phyloP scores from a whole-genome alignment of 37 sponge, comb jelly and placozoan species.

The Cliona cf. orientalis region DNA sequence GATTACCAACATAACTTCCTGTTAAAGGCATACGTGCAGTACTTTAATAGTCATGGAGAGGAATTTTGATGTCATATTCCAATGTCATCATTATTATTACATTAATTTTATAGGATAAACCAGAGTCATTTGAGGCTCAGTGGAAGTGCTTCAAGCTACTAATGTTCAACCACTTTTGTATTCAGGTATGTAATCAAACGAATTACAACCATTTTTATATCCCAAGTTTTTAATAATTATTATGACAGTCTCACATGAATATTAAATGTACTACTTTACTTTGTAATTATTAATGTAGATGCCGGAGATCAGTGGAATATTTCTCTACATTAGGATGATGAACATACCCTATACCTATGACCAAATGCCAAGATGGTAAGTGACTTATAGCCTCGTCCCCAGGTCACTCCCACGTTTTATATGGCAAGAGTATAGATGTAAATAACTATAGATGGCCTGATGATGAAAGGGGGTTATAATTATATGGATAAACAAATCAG shows the following conservation, averaged over 20 bases:
- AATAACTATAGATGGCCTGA: too few species aligned
- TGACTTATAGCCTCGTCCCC: too few species aligned
- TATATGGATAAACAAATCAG: too few species aligned
- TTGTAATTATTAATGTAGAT: constrained; percentile 17
- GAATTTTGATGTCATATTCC: neutral
- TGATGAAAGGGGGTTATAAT: too few species aligned
- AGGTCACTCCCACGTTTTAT: too few species aligned
- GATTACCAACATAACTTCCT: too few species aligned
- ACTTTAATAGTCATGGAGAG: too few species aligned
- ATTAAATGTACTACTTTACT: neutral
- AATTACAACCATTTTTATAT: neutral
- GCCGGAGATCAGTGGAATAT: constrained; percentile 72
- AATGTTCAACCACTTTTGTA: constrained; percentile 78
- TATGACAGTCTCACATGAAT: neutral
- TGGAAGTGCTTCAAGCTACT: constrained; percentile 88
- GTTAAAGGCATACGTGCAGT: too few species aligned
- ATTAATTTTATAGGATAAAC: constrained; percentile 60
- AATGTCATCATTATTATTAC: neutral
- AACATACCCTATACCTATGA: constrained; percentile 72
- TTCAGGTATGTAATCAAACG: constrained; percentile 63
- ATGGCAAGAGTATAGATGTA: too few species aligned
- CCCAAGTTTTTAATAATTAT: neutral
- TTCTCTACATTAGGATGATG: constrained; percentile 58
- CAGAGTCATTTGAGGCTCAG: constrained; percentile 76
- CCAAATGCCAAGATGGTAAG: constrained; percentile 83